Base-by-base conservation (phyloP, 1,140 invertebrate genomes). In the Ceratina calcarata region DNA sequence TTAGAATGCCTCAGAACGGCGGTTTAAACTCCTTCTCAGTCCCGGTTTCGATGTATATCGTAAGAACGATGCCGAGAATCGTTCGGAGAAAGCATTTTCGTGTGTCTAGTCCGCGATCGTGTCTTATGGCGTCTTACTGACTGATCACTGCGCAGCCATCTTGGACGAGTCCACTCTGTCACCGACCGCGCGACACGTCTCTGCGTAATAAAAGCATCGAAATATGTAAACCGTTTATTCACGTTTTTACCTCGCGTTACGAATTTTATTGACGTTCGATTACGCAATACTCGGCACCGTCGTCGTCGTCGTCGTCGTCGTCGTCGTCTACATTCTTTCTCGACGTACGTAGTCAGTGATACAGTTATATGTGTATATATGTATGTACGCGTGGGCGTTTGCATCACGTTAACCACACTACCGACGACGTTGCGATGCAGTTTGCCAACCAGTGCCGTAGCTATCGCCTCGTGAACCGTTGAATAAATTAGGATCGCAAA, bases 141-240 rank as follows among this genome's bases (percentile, higher is more conserved):
- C 75, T 79, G 75, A 86, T 84, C 75, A 83, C 84, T 73, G 77
- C 68, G 87, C 81, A 73, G 90, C 91, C 91, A 92, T 91, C 78
- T 92, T 92, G 91, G 91, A 91, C 91, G 90, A 92, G 91, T 92
- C 90, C 91, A 92, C 85, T 91, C 83, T 81, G 84, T 74, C 82
- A 85, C 82, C 82, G 84, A 88, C 79, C 86, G 78, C 78, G 53
- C 76, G 71, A 69, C 78, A 73, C 32, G 51, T 58, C 73, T 58
- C 20, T 15, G 10, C 37, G 3, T 15, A 65, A 73, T 65, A 60
- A 70, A 22, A 66, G n/a, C 66, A 62, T 69, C 55, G 1, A 58
- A 49, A 51, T 70, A 66, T 32, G 27, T 32, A 32, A 32, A 78
- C 6, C n/a, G 65, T 70, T 55, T 76, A 45, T 18, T 37, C 45